These are phyloP conservation scores for Drosophila hydei DNA, from an alignment of 1,140 invertebrate species.

Conservation along the genomic window DNA sequence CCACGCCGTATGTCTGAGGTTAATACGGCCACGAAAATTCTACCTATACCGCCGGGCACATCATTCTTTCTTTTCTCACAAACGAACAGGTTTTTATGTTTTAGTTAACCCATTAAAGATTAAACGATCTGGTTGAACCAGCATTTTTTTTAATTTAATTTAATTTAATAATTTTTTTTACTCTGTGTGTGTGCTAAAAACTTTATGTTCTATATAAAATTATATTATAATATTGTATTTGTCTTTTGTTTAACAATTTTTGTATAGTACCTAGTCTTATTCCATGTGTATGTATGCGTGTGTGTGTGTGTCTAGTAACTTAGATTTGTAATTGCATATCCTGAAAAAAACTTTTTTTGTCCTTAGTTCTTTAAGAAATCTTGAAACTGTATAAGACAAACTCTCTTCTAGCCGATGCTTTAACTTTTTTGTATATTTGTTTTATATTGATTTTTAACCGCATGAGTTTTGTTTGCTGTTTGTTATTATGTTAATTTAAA, in stretches of 20 bases:
- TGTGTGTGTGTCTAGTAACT: conserved; percentile 34
- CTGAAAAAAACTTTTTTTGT: conserved; percentile 27
- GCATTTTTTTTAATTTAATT: conserved; percentile 52
- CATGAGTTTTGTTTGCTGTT: conserved; percentile 34
- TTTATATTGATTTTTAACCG: conserved; percentile 32
- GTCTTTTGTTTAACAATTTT: conserved; percentile 54
- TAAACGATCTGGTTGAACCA: no score
- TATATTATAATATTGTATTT: conserved; percentile 43
- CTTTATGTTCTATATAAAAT: not conserved
- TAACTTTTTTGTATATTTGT: not conserved
- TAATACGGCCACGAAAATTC: conserved; percentile 91
- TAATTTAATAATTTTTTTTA: conserved; percentile 7
- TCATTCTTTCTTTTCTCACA: conserved; percentile 97
- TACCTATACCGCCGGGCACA: conserved; percentile 96
- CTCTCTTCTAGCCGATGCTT: conserved; percentile 24
- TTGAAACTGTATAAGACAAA: conserved; percentile 25
- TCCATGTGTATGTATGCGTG: conserved; percentile 24
- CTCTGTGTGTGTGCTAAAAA: conserved; percentile 36
- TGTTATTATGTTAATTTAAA: conserved; percentile 4
- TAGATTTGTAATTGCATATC: conserved; percentile 5
- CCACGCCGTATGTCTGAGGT: conserved; percentile 96
- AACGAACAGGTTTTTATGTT: conserved; percentile 48
- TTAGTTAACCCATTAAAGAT: no score
- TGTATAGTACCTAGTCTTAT: conserved; percentile 18
- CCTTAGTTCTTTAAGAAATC: conserved; percentile 14